Evolutionary conservation across 2,888 invertebrate genomes (phyloP), one percentile per base, ranked within the genome.

Genomic region (Mimachlamys varia): DNA sequence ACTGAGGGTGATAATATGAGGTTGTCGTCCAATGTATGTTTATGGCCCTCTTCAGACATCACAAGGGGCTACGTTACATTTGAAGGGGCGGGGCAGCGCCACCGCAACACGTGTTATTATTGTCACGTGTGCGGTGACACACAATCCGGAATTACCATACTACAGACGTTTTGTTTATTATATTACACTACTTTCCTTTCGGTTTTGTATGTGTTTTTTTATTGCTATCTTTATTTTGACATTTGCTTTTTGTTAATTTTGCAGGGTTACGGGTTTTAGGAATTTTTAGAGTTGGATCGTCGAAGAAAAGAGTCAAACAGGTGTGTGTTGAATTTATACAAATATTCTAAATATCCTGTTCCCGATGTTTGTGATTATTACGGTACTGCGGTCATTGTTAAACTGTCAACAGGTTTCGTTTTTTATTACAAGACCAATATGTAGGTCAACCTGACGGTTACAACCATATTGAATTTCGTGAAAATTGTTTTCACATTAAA

Each of bases 281-380:
- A 0, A 98, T 99, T 92, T 99, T 99, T 97, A 97, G 99, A 94
- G 98, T 99, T 88, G 98, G 99, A 93, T 98, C 98, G 58, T 99
- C 99, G 7, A 98, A 98, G 97, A 99, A 99, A 96, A 97, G 99
- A 96, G 98, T 99, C 87, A 97, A 99, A 97, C 98, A 99, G 98
- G 98, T 98, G 89, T 62, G 89, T 62, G 76, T 44, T 33, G 76
- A 76, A 62, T 62, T 62, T 62, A 96, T 88, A 22, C 49, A 89
- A 49, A 0, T 27, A 88, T n/a, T 90, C 38, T 5, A 33, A 33
- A 22, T 10, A 76, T 33, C 33, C 27, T 76, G 0, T 10, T 76
- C 15, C 13, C 27, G 76, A 27, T 76, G 27, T 76, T 62, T 33
- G 76, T 19, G 53, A 53, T 76, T 76, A 33, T 76, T 76, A 76